These are phyloP conservation scores for Allacma fusca DNA, from an alignment of 2,888 invertebrate genomes.

Conservation along the genomic window DNA sequence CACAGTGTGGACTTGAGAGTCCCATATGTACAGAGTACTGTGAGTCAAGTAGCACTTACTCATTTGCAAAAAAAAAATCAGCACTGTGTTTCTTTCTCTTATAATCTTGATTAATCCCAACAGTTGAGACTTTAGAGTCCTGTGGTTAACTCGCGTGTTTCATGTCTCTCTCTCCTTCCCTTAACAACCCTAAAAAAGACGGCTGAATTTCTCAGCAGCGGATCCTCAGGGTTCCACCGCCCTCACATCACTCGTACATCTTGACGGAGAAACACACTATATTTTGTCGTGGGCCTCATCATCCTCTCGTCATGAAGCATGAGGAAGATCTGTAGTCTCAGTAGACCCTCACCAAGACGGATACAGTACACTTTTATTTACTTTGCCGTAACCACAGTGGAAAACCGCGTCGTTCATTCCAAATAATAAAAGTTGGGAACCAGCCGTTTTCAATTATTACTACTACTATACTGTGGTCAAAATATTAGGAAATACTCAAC, in stretches of 20 bases:
- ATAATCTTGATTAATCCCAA: conserved; percentile 32
- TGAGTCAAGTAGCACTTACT: not conserved
- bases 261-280: not conserved
- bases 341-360: too few species aligned
- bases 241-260: not conserved
- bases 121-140: conserved; percentile 27
- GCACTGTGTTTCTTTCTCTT: conserved; percentile 14
- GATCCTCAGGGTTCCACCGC: not conserved
- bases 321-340: too few species aligned
- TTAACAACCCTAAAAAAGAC: not conserved
- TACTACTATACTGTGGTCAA: not conserved
- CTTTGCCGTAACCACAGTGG: not conserved
- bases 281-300: not conserved
- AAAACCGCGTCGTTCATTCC: not conserved
- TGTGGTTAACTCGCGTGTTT: conserved; percentile 36
- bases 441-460: not conserved
- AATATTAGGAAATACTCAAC: not conserved
- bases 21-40: too few species aligned
- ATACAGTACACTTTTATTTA: not conserved
- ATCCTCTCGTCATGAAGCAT: too few species aligned
- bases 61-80: conserved; percentile 29
- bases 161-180: conserved; percentile 23
- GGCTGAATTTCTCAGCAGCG: not conserved
- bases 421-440: not conserved
- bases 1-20: too few species aligned